Evolutionary conservation across 37 sponge, comb jelly and placozoan genomes (phyloP).

Genomic region (Spongilla lacustris): DNA sequence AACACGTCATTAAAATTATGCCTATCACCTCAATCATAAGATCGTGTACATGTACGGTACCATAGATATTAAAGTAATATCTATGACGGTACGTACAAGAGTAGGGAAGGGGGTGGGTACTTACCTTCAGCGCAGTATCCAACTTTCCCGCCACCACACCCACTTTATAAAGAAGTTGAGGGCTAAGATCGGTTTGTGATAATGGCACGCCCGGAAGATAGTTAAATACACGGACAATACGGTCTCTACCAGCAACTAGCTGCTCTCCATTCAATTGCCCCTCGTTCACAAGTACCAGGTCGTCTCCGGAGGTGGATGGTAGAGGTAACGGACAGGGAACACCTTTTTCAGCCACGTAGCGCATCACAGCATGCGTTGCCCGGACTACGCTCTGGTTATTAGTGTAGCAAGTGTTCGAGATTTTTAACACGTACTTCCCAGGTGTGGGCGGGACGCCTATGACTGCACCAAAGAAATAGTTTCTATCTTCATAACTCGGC

Average conservation of each 20-base stretch:
- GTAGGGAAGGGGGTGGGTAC: not conserved
- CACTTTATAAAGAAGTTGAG: not conserved
- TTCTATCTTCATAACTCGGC: conserved; percentile 22
- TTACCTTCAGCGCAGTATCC: not conserved
- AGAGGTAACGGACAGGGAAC: not conserved
- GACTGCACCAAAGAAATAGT: conserved; percentile 4
- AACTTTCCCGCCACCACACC: conserved; percentile 2
- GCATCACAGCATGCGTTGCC: not conserved
- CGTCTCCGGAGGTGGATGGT: not conserved
- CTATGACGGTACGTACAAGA: no score
- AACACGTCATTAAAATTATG: no score
- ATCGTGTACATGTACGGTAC: no score
- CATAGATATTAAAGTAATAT: no score
- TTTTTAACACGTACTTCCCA: conserved; percentile 2
- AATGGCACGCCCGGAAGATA: conserved; percentile 6
- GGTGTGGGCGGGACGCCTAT: not conserved
- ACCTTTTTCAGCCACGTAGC: not conserved
- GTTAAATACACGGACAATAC: not conserved
- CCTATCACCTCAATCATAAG: no score
- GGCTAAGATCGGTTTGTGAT: not conserved
- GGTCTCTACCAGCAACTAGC: not conserved
- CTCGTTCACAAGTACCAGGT: not conserved
- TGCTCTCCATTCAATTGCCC: not conserved
- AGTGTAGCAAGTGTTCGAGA: not conserved
- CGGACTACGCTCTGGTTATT: not conserved